phyloP scores from a whole-genome alignment of 2,113 vertebrate species.

The Rhabdomys dilectus region DNA sequence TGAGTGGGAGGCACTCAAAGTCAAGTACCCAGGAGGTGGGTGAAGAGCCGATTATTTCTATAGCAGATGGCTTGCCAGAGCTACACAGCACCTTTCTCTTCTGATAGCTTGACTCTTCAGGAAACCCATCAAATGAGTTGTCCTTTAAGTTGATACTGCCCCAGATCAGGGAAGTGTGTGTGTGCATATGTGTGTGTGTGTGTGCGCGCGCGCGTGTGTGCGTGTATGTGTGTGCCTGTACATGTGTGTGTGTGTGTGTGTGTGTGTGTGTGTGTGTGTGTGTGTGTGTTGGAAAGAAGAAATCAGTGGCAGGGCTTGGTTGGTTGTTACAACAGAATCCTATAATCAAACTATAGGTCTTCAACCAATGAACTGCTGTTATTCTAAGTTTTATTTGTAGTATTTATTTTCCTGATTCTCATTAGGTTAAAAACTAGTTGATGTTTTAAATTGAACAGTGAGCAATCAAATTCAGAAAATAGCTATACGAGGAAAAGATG shows the following conservation, averaged over 20 bases:
- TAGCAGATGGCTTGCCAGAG: slow-evolving; percentile 44
- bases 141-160: background rate
- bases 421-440: background rate
- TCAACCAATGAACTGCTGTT: slow-evolving; percentile 3
- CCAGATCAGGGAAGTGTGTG: background rate
- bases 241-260: background rate
- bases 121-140: background rate
- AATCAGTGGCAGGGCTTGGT: background rate
- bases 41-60: slow-evolving; percentile 68
- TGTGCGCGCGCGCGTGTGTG: background rate
- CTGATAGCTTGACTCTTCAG: slow-evolving; percentile 15
- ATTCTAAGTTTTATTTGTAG: background rate
- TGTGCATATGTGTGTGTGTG: background rate
- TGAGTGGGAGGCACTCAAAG: slow-evolving; percentile 69
- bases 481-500: slow-evolving; percentile 26
- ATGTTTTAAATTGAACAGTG: slow-evolving; percentile 54
- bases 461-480: slow-evolving; percentile 47
- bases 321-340: slow-evolving; percentile 27
- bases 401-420: slow-evolving; percentile 44
- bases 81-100: background rate
- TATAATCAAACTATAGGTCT: slow-evolving; percentile 9
- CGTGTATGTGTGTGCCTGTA: background rate
- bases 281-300: background rate
- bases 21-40: slow-evolving; percentile 44
- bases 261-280: background rate